Percentiles rank a stretch among this genome's conserved stretches.
Conservation (phyloP, 1,140 invertebrate genomes). For the Cydia amplana region DNA sequence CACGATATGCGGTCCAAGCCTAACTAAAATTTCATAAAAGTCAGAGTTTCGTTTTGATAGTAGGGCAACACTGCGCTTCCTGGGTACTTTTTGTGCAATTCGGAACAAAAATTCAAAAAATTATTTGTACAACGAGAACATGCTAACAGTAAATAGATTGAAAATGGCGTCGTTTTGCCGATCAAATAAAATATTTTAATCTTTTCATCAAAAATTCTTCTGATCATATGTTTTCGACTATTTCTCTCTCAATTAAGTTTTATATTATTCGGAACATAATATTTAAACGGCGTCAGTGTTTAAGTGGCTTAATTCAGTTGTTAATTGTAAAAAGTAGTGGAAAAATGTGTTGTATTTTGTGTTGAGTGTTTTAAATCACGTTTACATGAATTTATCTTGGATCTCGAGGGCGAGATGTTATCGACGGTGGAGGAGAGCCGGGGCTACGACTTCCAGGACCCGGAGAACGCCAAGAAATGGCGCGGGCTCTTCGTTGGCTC, state of each 20-base stretch:
- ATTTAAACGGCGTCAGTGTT: not conserved
- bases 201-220: slow-evolving; percentile 45
- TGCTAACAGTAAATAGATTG: slow-evolving; percentile 66
- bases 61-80: not conserved
- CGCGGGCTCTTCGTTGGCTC: slow-evolving; percentile 91
- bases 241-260: not conserved
- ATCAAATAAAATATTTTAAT: slow-evolving; percentile 57
- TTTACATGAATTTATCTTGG: slow-evolving; percentile 72
- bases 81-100: not conserved
- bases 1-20: not conserved
- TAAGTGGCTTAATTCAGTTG: slow-evolving; percentile 40
- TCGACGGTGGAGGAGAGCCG: slow-evolving; percentile 81
- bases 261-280: slow-evolving; percentile 3
- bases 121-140: slow-evolving; percentile 46
- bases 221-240: slow-evolving; percentile 24
- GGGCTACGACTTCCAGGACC: slow-evolving; percentile 92
- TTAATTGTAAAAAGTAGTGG: slow-evolving; percentile 51
- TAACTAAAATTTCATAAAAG: not conserved
- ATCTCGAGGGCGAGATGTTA: slow-evolving; percentile 68
- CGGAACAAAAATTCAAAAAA: slow-evolving; percentile 8
- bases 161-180: slow-evolving; percentile 77
- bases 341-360: slow-evolving; percentile 61
- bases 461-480: slow-evolving; percentile 94
- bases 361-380: slow-evolving; percentile 56
- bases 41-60: not conserved